A percentile compares a stretch with the other conserved stretches of the same genome.
These are phyloP conservation scores for Acrobasis repandana DNA, from an alignment of 2,888 invertebrate genomes.

Conservation along the genomic window DNA sequence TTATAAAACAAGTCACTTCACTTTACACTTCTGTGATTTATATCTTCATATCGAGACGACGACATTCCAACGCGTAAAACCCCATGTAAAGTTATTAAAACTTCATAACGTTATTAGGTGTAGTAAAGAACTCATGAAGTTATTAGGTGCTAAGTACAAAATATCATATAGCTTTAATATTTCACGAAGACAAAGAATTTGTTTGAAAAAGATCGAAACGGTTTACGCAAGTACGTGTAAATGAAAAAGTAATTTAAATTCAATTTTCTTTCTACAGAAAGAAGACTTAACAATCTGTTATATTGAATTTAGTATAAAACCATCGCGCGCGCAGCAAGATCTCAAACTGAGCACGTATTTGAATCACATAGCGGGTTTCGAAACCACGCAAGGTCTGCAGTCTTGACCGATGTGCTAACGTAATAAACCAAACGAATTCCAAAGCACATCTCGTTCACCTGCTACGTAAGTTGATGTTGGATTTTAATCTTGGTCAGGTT, in stretches of 20 bases:
- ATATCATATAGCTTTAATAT: too few relatives aligned
- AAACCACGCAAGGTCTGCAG: conserved; percentile 13
- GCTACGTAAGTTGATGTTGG: too few relatives aligned
- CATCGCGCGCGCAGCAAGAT: conserved; percentile 2
- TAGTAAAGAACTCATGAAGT: too few relatives aligned
- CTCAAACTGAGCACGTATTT: conserved; percentile 8
- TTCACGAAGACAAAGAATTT: too few relatives aligned
- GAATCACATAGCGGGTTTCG: conserved; percentile 5
- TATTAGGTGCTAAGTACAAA: too few relatives aligned
- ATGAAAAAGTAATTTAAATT: background rate
- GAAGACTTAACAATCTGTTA: background rate
- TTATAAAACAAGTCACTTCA: too few relatives aligned
- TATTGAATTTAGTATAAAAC: background rate
- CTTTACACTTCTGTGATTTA: too few relatives aligned
- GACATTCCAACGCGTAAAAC: too few relatives aligned
- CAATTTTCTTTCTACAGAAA: background rate
- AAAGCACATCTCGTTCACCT: background rate
- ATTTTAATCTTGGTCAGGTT: background rate
- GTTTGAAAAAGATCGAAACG: too few relatives aligned
- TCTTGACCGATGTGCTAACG: conserved; percentile 22
- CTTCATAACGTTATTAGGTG: too few relatives aligned
- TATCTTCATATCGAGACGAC: too few relatives aligned
- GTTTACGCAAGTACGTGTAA: background rate
- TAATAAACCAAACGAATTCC: conserved; percentile 14
- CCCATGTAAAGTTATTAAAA: too few relatives aligned